Evolutionary conservation across 2,888 invertebrate genomes (phyloP).

Genomic region (Spodoptera exigua): DNA sequence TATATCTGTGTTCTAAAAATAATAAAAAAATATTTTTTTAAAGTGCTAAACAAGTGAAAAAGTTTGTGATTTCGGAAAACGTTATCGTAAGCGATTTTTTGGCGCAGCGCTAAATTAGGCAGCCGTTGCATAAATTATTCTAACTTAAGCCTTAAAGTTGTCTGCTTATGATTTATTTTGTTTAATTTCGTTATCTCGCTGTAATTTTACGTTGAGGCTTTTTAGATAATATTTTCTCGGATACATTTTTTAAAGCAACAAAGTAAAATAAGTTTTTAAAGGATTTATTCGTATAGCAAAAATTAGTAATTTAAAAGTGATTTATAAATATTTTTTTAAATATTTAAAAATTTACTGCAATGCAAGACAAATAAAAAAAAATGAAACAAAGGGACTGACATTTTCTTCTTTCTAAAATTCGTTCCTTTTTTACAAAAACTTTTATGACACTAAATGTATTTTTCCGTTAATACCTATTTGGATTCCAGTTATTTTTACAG

Average conservation of each 20-base stretch:
- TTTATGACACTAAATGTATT: too few species aligned
- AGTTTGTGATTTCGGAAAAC: slow-evolving; percentile 54
- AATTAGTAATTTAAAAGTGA: too few species aligned
- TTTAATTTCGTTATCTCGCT: background rate
- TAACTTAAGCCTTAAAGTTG: slow-evolving; percentile 39
- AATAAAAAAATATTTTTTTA: slow-evolving; percentile 14
- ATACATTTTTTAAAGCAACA: background rate
- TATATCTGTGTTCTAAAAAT: slow-evolving; percentile 18
- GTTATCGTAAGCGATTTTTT: slow-evolving; percentile 46
- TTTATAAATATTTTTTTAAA: background rate
- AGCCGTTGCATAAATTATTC: slow-evolving; percentile 61
- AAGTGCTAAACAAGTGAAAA: slow-evolving; percentile 52
- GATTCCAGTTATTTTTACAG: too few species aligned
- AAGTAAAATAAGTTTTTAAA: slow-evolving; percentile 2
- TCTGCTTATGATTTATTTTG: slow-evolving; percentile 22
- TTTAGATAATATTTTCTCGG: too few species aligned
- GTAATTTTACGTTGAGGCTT: background rate
- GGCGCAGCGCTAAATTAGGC: slow-evolving; percentile 53
- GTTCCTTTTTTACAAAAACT: too few species aligned
- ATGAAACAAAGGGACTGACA: too few species aligned
- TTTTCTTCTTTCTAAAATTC: too few species aligned
- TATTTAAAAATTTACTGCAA: too few species aligned
- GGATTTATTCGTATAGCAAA: background rate
- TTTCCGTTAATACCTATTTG: too few species aligned
- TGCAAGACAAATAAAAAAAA: too few species aligned